Percentiles rank a stretch among this genome's conserved stretches.
phyloP scores from a whole-genome alignment of 2,888 invertebrate species.

The Mesorhabditis sp. region DNA sequence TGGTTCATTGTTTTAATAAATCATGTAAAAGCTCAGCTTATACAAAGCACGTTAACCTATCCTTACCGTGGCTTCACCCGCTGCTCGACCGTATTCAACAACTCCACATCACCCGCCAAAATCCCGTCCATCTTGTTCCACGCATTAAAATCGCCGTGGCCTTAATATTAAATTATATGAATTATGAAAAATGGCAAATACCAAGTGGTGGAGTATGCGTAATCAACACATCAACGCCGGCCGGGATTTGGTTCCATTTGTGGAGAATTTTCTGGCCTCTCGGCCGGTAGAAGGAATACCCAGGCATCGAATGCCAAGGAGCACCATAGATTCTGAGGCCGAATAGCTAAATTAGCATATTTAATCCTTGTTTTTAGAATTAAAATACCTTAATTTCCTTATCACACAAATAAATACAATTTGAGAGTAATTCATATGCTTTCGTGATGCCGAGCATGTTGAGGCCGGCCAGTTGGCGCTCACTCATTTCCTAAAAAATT shows the following conservation, averaged over 20 bases:
- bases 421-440: slow-evolving; percentile 53
- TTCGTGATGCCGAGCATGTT: slow-evolving; percentile 54
- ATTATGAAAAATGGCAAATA: slow-evolving; percentile 8
- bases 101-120: slow-evolving; percentile 78
- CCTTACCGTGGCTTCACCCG: slow-evolving; percentile 73
- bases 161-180: slow-evolving; percentile 56
- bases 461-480: slow-evolving; percentile 38
- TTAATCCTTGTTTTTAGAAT: not conserved
- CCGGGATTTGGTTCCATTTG: slow-evolving; percentile 78
- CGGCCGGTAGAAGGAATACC: slow-evolving; percentile 53
- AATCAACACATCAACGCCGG: slow-evolving; percentile 73
- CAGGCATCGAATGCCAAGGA: slow-evolving; percentile 58
- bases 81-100: slow-evolving; percentile 73
- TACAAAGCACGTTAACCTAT: no score
- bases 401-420: slow-evolving; percentile 54
- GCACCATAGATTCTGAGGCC: slow-evolving; percentile 55
- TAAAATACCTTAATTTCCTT: slow-evolving; percentile 37
- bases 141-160: slow-evolving; percentile 74
- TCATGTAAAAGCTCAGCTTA: no score
- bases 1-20: no score
- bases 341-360: slow-evolving; percentile 22
- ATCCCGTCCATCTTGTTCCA: slow-evolving; percentile 64
- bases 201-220: slow-evolving; percentile 77
- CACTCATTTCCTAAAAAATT: not conserved
- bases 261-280: slow-evolving; percentile 72